Percentiles rank a stretch among this genome's conserved stretches.
Conservation (phyloP, 2,888 invertebrate genomes). For the Aspidapion aeneum region DNA sequence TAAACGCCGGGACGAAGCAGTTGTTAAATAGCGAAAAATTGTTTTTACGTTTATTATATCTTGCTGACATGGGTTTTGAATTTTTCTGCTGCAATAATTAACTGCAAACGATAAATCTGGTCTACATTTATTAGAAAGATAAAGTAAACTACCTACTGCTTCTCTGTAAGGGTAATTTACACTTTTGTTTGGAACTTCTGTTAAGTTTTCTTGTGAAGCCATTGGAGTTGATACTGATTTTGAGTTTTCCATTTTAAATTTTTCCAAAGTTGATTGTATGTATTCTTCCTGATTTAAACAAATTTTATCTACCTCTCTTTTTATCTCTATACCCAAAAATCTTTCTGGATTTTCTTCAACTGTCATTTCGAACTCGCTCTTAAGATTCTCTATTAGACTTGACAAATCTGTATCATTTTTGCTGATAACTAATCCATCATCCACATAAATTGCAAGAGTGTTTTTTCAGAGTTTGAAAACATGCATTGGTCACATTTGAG, state of each 20-base stretch:
- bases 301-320: background rate
- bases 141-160: background rate
- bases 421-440: constrained; percentile 18
- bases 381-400: constrained; percentile 6
- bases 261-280: constrained; percentile 14
- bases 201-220: background rate
- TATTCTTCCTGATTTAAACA: constrained; percentile 18
- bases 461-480: constrained; percentile 13
- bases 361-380: constrained; percentile 13
- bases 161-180: background rate
- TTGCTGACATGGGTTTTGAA: background rate
- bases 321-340: constrained; percentile 19
- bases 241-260: constrained; percentile 25
- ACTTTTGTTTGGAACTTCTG: background rate
- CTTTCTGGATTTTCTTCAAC: background rate
- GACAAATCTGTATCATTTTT: constrained; percentile 6
- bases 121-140: background rate
- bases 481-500: constrained; percentile 20
- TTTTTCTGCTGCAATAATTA: background rate
- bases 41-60: background rate
- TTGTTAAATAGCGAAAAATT: background rate
- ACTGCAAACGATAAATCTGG: background rate
- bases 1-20: no score
- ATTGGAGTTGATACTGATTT: constrained; percentile 27
- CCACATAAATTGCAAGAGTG: constrained; percentile 21